Percentiles rank a stretch among this genome's conserved stretches.
Evolutionary conservation across 2,797 vertebrate genomes (phyloP).

Genomic region (Vipera latastei): DNA sequence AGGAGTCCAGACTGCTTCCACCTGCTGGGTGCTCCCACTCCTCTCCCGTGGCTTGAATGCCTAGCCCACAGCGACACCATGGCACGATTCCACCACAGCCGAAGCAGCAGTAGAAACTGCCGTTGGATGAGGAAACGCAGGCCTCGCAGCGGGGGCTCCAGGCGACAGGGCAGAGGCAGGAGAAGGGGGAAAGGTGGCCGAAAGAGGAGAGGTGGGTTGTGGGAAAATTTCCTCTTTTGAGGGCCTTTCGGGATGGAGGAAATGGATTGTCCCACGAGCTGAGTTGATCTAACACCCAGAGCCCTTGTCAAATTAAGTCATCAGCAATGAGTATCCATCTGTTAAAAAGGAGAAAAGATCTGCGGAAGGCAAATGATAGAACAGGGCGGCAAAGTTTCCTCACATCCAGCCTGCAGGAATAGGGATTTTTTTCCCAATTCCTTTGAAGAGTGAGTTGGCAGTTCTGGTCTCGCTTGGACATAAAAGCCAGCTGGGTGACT

Average conservation of each 20-base stretch:
- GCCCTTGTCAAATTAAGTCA: too few species aligned
- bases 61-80: neutral
- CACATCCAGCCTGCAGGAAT: neutral
- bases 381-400: too few species aligned
- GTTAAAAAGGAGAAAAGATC: neutral
- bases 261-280: neutral
- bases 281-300: neutral
- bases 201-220: neutral
- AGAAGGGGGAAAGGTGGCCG: neutral
- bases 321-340: neutral
- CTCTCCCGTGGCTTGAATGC: neutral
- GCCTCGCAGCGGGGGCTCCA: neutral
- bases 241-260: too few species aligned
- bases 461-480: neutral
- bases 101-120: constrained; percentile 14
- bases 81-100: neutral
- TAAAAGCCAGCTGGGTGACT: neutral
- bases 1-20: neutral
- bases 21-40: neutral
- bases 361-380: neutral
- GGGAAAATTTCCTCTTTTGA: neutral
- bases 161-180: neutral
- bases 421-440: neutral
- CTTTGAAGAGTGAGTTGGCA: neutral
- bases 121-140: constrained; percentile 3